Conservation (phyloP, 2,888 invertebrate genomes). For the Drosophila testacea region DNA sequence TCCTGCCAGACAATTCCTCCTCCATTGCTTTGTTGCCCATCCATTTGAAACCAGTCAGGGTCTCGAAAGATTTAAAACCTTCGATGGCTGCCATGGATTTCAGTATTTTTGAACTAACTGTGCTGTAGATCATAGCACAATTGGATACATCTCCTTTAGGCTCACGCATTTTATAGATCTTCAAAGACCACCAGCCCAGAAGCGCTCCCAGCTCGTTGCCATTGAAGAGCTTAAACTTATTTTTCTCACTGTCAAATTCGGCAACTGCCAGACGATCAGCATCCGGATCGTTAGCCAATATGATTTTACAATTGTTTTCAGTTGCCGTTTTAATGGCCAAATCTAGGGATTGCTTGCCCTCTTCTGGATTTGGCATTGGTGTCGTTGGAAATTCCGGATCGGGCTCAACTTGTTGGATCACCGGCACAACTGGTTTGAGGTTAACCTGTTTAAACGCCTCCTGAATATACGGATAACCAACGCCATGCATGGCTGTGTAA, state of each 20-base stretch:
- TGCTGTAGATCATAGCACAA: slow-evolving; percentile 94
- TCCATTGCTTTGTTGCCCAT: slow-evolving; percentile 95
- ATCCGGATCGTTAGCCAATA: slow-evolving; percentile 99
- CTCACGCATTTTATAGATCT: slow-evolving; percentile 86
- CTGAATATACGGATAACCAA: slow-evolving; percentile 92
- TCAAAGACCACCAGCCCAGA: slow-evolving; percentile 96
- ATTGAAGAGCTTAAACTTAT: slow-evolving; percentile 87
- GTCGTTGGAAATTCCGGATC: slow-evolving; percentile 99
- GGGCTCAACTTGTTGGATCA: slow-evolving; percentile 91
- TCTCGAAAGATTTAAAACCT: slow-evolving; percentile 93
- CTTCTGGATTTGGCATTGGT: slow-evolving; percentile 99
- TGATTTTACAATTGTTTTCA: slow-evolving; percentile 88
- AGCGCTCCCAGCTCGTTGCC: slow-evolving; percentile 98
- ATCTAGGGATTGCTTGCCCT: slow-evolving; percentile 92
- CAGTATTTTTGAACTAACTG: slow-evolving; percentile 98
- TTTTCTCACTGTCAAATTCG: slow-evolving; percentile 89
- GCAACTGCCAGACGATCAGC: slow-evolving; percentile 98
- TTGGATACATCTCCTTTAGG: slow-evolving; percentile 86
- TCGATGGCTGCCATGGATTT: slow-evolving; percentile 91
- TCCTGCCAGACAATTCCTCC: slow-evolving; percentile 89
- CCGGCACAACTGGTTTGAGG: slow-evolving; percentile 86
- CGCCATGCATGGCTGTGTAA: slow-evolving; percentile 99
- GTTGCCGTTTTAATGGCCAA: slow-evolving; percentile 93
- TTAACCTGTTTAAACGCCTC: slow-evolving; percentile 91
- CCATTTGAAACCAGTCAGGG: slow-evolving; percentile 99